phyloP scores from a whole-genome alignment of 2,797 vertebrate genomes.

The Nyctalus aviator region DNA sequence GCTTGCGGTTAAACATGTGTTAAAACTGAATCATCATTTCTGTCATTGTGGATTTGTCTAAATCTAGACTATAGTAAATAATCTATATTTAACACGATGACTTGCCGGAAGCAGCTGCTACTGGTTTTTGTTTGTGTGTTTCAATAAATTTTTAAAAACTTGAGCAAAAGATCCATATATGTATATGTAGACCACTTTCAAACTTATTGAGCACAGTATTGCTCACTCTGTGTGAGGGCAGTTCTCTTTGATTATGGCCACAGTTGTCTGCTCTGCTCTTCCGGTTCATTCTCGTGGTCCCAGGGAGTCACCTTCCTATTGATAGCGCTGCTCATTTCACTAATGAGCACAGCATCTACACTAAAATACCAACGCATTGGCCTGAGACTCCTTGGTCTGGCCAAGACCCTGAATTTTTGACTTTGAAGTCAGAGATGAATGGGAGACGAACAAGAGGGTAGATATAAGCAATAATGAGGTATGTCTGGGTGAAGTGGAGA shows the following conservation, averaged over 20 bases:
- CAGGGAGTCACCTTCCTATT: neutral
- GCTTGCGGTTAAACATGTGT: neutral
- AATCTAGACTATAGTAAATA: slow-evolving; percentile 30
- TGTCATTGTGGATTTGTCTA: slow-evolving; percentile 24
- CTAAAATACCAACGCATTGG: neutral
- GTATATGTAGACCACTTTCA: neutral
- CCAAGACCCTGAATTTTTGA: slow-evolving; percentile 27
- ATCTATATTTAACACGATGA: neutral
- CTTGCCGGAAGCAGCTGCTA: neutral
- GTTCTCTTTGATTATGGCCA: neutral
- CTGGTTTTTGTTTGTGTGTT: neutral
- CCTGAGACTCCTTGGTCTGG: neutral
- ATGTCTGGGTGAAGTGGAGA: neutral
- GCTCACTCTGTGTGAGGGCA: neutral
- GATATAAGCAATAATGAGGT: neutral
- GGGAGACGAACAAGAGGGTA: neutral
- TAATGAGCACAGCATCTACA: neutral
- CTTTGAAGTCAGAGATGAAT: slow-evolving; percentile 2
- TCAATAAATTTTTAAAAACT: neutral
- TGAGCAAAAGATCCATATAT: neutral
- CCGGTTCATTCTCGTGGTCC: neutral
- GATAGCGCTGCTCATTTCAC: neutral
- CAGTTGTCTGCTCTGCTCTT: neutral
- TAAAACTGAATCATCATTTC: slow-evolving; percentile 28
- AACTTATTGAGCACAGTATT: slow-evolving; percentile 34